Percentiles rank a stretch among this genome's conserved stretches.
Evolutionary conservation across 1,140 invertebrate species (phyloP).

Genomic region (Eueides isabella): DNA sequence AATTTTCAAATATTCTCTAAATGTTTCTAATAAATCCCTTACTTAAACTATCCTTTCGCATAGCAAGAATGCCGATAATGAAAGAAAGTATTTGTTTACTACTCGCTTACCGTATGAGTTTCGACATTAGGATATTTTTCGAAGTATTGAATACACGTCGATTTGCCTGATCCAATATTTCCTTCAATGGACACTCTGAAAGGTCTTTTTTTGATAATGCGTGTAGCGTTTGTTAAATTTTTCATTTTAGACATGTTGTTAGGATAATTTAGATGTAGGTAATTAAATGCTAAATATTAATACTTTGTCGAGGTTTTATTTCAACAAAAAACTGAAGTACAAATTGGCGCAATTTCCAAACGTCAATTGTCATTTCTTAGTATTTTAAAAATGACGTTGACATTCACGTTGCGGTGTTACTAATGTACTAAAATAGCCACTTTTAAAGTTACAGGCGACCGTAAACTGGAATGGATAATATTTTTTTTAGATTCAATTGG

Average conservation of each 20-base stretch:
- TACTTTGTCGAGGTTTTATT: not conserved
- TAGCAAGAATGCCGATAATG: not conserved
- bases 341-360: not conserved
- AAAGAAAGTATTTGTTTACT: not conserved
- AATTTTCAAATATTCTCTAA: no score
- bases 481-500: no score
- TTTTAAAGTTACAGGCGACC: no score
- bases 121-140: conserved; percentile 80
- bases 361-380: not conserved
- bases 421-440: not conserved
- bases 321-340: not conserved
- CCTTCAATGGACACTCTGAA: conserved; percentile 92
- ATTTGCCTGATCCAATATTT: conserved; percentile 94
- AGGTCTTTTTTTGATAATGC: conserved; percentile 61
- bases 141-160: conserved; percentile 92
- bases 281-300: not conserved
- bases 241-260: conserved; percentile 58
- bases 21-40: no score
- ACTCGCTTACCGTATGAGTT: conserved; percentile 68
- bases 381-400: not conserved
- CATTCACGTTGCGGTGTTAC: not conserved
- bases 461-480: no score
- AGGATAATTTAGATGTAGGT: not conserved
- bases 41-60: no score
- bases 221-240: conserved; percentile 49